Percentiles rank a stretch among this genome's conserved stretches.
phyloP scores from a whole-genome alignment of 2,797 vertebrate genomes.

The Gallinago nigripennis region DNA sequence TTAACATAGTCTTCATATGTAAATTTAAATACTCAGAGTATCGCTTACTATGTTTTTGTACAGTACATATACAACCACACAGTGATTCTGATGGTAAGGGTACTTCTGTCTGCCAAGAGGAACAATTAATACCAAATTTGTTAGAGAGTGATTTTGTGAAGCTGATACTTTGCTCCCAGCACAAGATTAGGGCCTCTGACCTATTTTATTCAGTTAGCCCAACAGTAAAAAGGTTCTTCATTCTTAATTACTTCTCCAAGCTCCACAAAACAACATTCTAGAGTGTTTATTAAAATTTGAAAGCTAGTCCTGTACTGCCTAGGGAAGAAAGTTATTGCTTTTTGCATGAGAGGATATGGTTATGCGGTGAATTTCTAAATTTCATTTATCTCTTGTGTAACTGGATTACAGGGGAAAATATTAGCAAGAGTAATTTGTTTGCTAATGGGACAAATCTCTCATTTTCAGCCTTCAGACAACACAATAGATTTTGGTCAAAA shows the following conservation, averaged over 20 bases:
- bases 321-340: conserved; percentile 17
- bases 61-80: background rate
- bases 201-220: background rate
- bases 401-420: conserved; percentile 44
- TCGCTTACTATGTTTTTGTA: background rate
- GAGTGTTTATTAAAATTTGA: conserved; percentile 41
- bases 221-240: conserved; percentile 2
- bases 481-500: background rate
- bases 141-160: background rate
- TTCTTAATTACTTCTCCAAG: conserved; percentile 32
- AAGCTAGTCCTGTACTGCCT: conserved; percentile 12
- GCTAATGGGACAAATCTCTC: conserved; percentile 1
- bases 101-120: background rate
- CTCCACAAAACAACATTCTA: background rate
- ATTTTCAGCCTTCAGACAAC: background rate
- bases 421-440: conserved; percentile 39
- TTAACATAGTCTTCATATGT: background rate
- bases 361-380: conserved; percentile 20
- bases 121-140: background rate
- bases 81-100: background rate
- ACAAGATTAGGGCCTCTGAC: background rate
- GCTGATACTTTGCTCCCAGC: background rate
- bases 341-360: background rate
- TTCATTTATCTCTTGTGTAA: conserved; percentile 43
- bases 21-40: background rate